Base-by-base conservation (phyloP, 2,113 vertebrate genomes). In the Oxyura jamaicensis region DNA sequence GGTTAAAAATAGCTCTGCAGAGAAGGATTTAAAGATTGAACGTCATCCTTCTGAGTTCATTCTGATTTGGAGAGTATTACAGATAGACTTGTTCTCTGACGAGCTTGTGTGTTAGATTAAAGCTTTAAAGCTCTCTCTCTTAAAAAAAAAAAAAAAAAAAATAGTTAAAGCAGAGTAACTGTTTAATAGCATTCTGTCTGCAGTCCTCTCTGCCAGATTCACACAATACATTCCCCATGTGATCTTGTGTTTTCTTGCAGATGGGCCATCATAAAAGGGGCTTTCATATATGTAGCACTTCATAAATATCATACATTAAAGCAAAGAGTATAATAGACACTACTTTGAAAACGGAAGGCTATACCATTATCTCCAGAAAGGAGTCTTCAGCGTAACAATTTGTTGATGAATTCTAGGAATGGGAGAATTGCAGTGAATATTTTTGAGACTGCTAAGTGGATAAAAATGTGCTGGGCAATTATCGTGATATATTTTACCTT, bases 11-110 rank as follows among this genome's bases (percentile, higher is more conserved):
- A 96, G 87, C 52, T 76, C 79, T 90, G 82, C 76, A 83, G 90
- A 94, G 94, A 74, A 91, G 96, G 97, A 96, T 97, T 97, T 96
- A 91, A 95, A 97, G 95, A 96, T 56, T 78, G 85, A 87, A 93
- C 74, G 35, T 96, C 91, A 96, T 97, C 89, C 76, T 80, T 92
- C 94, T 69, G 91, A 94, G 83, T 96, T 96, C 92, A 67, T 95
- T 95, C 93, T 94, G 89, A 75, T 95, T 78, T 96, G 93, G 82
- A 95, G 91, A 95, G 91, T 62, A 92, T 97, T 97, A 95, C 83
- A 87, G 83, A 89, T 81, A 95, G 88, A 95, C 91, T 93, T 67
- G 83, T 75, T 46, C 89, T 95, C 89, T 94, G 89, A 80, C 71
- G 21, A 90, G 90, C 88, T 81, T 71, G 76, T 53, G 60, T 91